Evolutionary conservation across 2,888 invertebrate genomes (phyloP), one percentile per base, ranked within the genome.

Genomic region (Cerastis rubricosa): DNA sequence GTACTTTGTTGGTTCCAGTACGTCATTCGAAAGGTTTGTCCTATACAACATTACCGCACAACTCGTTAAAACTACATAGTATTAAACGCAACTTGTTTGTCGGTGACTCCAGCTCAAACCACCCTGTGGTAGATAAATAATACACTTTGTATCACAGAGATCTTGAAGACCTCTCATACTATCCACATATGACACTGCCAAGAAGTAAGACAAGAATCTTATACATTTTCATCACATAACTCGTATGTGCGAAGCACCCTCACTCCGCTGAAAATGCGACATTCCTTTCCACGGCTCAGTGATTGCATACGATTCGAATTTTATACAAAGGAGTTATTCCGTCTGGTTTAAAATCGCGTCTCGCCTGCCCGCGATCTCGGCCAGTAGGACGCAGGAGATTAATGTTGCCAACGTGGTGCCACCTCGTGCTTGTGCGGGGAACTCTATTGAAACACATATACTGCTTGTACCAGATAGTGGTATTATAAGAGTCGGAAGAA

Each of bases 321-420:
- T 82, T 71, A 79, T 71, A 75, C 80, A 82, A 79, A 83, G 83
- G 80, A 81, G 43, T 78, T 83, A 59, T 73, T 73, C 78, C 43
- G 25, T 49, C 17, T 61, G 59, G n/a, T 51, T 73, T 78, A 67
- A 83, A 83, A 73, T 65, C 68, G 19, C 47, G 14, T 63, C 68
- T 75, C 71, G 51, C 54, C 74, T 68, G 49, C 40, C 83, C 64
- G 43, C 59, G 64, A 83, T 82, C 64, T 80, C 68, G 83, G 84
- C 71, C 71, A 82, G 80, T 82, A 80, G 80, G 75, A 49, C 84
- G 29, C 22, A n/a, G 59, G n/a, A 83, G 68, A 82, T 82, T 82
- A 81, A 81, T 81, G 78, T 63, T 14, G 43, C 40, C 65, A 49
- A 66, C 83, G 69, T 82, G 73, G 61, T 73, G 69, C 78, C 78